Conservation (phyloP, 2,113 vertebrate genomes). For the Brachypteracias leptosomus region DNA sequence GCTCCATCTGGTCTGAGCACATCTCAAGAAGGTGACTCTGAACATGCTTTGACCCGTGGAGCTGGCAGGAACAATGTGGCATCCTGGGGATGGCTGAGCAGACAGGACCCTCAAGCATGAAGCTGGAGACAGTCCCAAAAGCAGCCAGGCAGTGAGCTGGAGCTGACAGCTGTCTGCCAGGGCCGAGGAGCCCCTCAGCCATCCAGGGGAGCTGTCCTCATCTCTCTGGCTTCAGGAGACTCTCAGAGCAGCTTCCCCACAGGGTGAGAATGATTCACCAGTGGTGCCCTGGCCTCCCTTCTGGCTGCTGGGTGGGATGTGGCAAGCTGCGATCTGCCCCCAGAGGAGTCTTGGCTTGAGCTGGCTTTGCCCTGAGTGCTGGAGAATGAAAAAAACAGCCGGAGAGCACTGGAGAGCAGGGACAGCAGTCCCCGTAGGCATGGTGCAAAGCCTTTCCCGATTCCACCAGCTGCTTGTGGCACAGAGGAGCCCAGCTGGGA, state of each 20-base stretch:
- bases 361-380: neutral
- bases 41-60: rapidly evolving
- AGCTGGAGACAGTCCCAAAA: neutral
- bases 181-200: neutral
- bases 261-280: neutral
- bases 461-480: neutral
- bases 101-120: neutral
- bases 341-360: neutral
- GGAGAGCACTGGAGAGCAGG: neutral
- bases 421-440: neutral
- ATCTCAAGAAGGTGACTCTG: neutral
- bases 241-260: neutral
- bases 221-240: neutral
- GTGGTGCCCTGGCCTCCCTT: neutral
- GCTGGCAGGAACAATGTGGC: neutral
- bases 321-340: rapidly evolving
- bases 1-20: neutral
- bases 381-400: neutral
- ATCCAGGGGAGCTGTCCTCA: neutral
- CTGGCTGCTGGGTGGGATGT: neutral
- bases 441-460: neutral
- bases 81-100: neutral
- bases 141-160: neutral
- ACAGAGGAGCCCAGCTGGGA: neutral
- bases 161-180: neutral